Evolutionary conservation across 2,797 vertebrate species (phyloP), one percentile per base, ranked within the genome.

Genomic region (Zalophus californianus): DNA sequence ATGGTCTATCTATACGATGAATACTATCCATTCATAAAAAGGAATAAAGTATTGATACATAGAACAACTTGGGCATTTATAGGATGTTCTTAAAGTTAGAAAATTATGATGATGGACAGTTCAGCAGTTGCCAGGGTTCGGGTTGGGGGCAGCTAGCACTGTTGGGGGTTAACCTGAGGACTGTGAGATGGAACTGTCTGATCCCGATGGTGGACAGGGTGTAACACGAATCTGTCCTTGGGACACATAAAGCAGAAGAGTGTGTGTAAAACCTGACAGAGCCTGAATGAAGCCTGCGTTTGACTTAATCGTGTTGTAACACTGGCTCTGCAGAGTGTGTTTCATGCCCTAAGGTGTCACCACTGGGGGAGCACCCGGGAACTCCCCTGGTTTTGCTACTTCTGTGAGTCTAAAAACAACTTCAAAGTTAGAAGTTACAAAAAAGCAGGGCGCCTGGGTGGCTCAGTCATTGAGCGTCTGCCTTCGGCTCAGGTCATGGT

Each of bases 271-370:
- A 11, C 18, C 44, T 7, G 44, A 44, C 20, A 16, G 7, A 25
- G 32, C 32, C 62, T 5, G 8, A 10, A 21, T 29, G 18, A 50
- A 7, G 20, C n/a, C 83, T 68, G 20, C 27, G 3, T 38, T 5
- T 27, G 44, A 25, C 7, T 18, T 35, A 16, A 4, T 15, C 0
- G 12, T 15, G 1, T 5, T 14, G 20, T n/a, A 5, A 13, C 11
- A 2, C 1, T 48, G 27, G 14, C 13, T 35, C 48, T 68, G 83
- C 29, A 21, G 35, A 38, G 35, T 5, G 68, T 13, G 68, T 14
- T 7, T 64, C 6, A 3, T 29, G 52, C 29, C 29, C 14, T 13
- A 27, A 14, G 60, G 60, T 27, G 60, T 62, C 27, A 27, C 27
- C 12, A 3, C 35, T 72, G 21, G 48, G 50, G 35, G n/a, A 16